Base-by-base conservation (phyloP, 2,888 invertebrate species). In the Netelia fuscicornis region DNA sequence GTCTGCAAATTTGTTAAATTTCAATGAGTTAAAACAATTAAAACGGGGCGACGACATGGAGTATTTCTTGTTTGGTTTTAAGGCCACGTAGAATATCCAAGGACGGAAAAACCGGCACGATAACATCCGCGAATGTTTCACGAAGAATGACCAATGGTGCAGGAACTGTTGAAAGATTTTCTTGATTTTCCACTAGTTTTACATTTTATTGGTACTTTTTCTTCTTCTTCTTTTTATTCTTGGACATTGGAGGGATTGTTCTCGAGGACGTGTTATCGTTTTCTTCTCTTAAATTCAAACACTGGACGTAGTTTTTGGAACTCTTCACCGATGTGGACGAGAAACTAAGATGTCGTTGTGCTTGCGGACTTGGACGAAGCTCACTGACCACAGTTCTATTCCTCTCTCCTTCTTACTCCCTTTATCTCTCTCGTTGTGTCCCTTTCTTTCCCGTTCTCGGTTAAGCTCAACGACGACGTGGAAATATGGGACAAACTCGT, bases 111-210 rank as follows among this genome's bases (percentile, higher is more conserved):
- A 78, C 44, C 71, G 68, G 42, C 54, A 44, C 60, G 30, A 37
- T 68, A 56, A 70, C 25, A 20, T 60, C 20, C 20, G 20, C 20
- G 20, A 20, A 58, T 1, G 58, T 20, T 10, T 52, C 48, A 9
- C 17, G 64, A 44, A 10, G 30, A 23, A 72, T 30, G 90, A 88
- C 75, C 88, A 88, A 25, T 20, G 90, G 81, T 54, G 60, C 64
- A 30, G 76, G 2, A 25, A 68, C 25, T 37, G 74, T 37, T 48
- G 8, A 3, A 42, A 2, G 2, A n/a, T 64, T 64, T 58, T 65
- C 17, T 42, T 75, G 42, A 56, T 72, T 65, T 48, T 64, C 25
- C 10, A 3, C 17, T 17, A 30, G 44, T n/a, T 8, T 48, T 9
- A 2, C 6, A 10, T 54, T 54, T 54, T 23, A 0, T 10, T 30